Percentiles rank a stretch among this genome's conserved stretches.
Conservation (phyloP, 2,113 vertebrate species). For the Aegotheles bennettii region DNA sequence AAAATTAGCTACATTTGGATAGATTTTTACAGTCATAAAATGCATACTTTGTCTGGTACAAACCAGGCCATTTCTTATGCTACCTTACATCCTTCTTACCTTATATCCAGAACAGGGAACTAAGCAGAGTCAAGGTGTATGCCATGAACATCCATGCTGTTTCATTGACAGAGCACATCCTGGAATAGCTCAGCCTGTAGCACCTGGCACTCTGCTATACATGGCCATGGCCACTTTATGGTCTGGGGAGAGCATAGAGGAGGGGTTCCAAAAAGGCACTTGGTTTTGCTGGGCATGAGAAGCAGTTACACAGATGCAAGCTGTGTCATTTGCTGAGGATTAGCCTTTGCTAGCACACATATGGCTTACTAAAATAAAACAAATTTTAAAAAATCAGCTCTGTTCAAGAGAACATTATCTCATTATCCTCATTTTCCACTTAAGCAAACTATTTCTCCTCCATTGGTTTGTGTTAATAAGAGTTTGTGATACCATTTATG, state of each 20-base stretch:
- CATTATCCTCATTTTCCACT: background rate
- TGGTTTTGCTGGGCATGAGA: background rate
- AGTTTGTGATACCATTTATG: background rate
- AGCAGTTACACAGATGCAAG: background rate
- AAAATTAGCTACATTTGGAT: background rate
- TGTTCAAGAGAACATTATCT: background rate
- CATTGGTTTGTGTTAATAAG: background rate
- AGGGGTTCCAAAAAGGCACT: background rate
- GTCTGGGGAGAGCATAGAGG: background rate
- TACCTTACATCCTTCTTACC: background rate
- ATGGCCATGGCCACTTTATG: fast-evolving
- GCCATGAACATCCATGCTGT: background rate
- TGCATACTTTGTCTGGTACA: background rate
- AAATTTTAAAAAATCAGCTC: background rate
- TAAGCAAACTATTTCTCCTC: background rate
- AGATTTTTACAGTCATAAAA: background rate
- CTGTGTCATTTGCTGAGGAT: background rate
- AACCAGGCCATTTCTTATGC: background rate
- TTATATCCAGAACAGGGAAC: background rate
- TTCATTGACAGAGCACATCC: background rate
- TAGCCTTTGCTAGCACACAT: background rate
- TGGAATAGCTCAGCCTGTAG: background rate
- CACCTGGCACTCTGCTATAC: background rate
- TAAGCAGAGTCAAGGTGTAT: background rate
- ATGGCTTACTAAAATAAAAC: background rate